Evolutionary conservation across 2,113 vertebrate genomes (phyloP).

Genomic region (Pluvialis apricaria): DNA sequence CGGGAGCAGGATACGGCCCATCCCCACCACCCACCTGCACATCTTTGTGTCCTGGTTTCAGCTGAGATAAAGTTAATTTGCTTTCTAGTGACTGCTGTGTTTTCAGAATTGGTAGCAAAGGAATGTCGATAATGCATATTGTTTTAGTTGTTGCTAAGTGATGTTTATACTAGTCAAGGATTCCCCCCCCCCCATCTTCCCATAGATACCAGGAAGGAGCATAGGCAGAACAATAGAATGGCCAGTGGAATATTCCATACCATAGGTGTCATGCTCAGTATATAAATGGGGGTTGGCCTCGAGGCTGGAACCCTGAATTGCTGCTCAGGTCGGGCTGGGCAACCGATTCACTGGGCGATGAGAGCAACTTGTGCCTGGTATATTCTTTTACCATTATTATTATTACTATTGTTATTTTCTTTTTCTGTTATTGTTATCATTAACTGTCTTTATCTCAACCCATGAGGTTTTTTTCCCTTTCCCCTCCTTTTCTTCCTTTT

Average conservation of each 20-base stretch:
- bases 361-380: background rate
- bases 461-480: background rate
- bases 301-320: background rate
- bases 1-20: background rate
- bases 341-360: too few species aligned
- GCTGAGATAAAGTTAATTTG: background rate
- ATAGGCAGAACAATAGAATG: background rate
- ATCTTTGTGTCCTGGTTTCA: background rate
- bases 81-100: background rate
- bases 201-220: background rate
- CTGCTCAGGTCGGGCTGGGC: background rate
- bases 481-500: background rate
- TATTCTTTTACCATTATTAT: background rate
- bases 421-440: background rate
- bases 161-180: background rate
- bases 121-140: background rate
- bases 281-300: background rate
- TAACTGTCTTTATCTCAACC: background rate
- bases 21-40: rapidly evolving
- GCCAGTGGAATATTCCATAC: background rate
- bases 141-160: background rate
- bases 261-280: background rate
- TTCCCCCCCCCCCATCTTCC: too few species aligned
- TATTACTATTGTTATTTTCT: background rate
- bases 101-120: background rate